These are phyloP conservation scores for Anorthoa munda DNA, from an alignment of 2,888 invertebrate species.

Conservation along the genomic window DNA sequence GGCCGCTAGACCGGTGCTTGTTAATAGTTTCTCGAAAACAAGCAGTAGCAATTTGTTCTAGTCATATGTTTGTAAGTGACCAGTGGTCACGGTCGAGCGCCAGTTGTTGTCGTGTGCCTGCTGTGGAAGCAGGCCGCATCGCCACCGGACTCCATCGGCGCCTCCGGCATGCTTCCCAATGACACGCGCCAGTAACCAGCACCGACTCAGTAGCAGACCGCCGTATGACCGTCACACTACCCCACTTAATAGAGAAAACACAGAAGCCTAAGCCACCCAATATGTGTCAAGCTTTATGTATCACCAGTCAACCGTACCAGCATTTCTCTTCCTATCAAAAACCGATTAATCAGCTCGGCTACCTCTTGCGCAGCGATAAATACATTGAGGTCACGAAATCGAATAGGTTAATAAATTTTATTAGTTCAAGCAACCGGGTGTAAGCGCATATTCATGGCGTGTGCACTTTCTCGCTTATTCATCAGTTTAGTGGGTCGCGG, in stretches of 20 bases:
- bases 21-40: slow-evolving; percentile 25
- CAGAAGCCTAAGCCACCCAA: slow-evolving; percentile 59
- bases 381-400: slow-evolving; percentile 69
- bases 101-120: slow-evolving; percentile 58
- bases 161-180: slow-evolving; percentile 80
- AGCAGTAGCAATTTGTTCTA: slow-evolving; percentile 30
- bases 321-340: slow-evolving; percentile 56
- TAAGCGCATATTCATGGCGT: slow-evolving; percentile 59
- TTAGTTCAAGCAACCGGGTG: slow-evolving; percentile 70
- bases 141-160: slow-evolving; percentile 56
- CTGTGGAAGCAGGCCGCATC: slow-evolving; percentile 48
- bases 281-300: slow-evolving; percentile 47
- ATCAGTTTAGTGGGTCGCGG: slow-evolving; percentile 86
- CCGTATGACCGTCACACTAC: slow-evolving; percentile 81
- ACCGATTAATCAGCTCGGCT: slow-evolving; percentile 57
- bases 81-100: slow-evolving; percentile 65
- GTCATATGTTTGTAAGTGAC: slow-evolving; percentile 37
- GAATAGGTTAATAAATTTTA: slow-evolving; percentile 72
- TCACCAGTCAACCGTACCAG: slow-evolving; percentile 36
- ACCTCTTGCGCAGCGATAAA: slow-evolving; percentile 58
- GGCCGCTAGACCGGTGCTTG: slow-evolving; percentile 16
- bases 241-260: slow-evolving; percentile 74
- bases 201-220: slow-evolving; percentile 42
- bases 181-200: slow-evolving; percentile 79
- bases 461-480: slow-evolving; percentile 86